phyloP scores from a whole-genome alignment of 1,140 invertebrate genomes.

The Penaeus vannamei region DNA sequence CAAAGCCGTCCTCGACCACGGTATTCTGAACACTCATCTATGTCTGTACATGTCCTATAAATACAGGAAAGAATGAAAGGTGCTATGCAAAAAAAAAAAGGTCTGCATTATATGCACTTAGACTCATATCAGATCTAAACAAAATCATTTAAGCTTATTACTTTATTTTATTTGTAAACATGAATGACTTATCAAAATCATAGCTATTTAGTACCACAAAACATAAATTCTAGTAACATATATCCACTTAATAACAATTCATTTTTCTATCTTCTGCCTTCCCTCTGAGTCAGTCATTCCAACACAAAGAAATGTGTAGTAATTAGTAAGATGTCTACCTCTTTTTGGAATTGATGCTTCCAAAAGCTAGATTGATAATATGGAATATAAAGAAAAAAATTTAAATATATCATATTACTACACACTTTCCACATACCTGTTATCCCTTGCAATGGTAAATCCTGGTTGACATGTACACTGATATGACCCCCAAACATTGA shows the following conservation, averaged over 20 bases:
- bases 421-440: slow-evolving; percentile 71
- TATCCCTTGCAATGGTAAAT: slow-evolving; percentile 81
- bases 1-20: slow-evolving; percentile 77
- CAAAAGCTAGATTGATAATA: background rate
- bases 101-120: slow-evolving; percentile 16
- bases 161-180: no score
- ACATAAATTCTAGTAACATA: no score
- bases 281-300: no score
- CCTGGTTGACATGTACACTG: slow-evolving; percentile 84
- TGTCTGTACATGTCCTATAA: slow-evolving; percentile 80
- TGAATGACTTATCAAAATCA: no score
- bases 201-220: no score
- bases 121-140: no score
- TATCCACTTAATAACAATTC: no score
- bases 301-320: no score
- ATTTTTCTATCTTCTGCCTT: no score
- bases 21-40: slow-evolving; percentile 86
- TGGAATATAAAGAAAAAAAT: slow-evolving; percentile 55
- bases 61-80: slow-evolving; percentile 10
- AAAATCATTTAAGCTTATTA: no score
- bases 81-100: background rate
- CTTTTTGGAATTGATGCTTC: no score
- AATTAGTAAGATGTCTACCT: no score
- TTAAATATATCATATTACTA: slow-evolving; percentile 12
- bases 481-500: slow-evolving; percentile 87